phyloP scores from a whole-genome alignment of 2,797 vertebrate species.

The Peromyscus aztecus region DNA sequence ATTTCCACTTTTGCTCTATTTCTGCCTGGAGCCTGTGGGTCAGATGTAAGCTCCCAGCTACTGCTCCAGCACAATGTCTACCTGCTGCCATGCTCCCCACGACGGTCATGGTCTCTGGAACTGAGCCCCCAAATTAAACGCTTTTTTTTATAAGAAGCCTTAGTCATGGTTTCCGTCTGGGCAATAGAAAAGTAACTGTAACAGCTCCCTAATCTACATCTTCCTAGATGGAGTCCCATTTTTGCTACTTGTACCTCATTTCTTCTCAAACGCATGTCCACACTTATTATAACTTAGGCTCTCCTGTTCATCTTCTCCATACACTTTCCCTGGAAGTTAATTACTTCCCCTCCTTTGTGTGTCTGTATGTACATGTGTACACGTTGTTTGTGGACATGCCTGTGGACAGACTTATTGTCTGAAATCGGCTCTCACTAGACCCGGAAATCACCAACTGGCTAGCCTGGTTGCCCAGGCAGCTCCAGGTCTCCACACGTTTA shows the following conservation, averaged over 20 bases:
- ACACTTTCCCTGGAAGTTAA: background rate
- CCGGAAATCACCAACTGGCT: background rate
- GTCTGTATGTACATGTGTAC: no score
- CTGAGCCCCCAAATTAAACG: background rate
- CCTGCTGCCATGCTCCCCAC: accelerated
- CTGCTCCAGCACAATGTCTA: background rate
- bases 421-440: background rate
- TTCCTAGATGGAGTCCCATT: background rate
- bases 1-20: background rate
- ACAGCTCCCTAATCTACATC: background rate
- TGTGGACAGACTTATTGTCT: background rate
- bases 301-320: background rate
- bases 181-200: background rate
- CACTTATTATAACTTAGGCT: background rate
- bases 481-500: background rate
- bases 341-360: background rate
- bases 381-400: no score
- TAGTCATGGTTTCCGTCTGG: background rate
- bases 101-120: background rate
- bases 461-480: background rate
- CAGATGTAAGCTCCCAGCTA: background rate
- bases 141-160: no score
- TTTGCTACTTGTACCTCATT: background rate
- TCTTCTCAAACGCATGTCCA: background rate
- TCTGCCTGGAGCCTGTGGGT: background rate